Conservation (phyloP, 2,113 vertebrate genomes). For the Oophaga pumilio region DNA sequence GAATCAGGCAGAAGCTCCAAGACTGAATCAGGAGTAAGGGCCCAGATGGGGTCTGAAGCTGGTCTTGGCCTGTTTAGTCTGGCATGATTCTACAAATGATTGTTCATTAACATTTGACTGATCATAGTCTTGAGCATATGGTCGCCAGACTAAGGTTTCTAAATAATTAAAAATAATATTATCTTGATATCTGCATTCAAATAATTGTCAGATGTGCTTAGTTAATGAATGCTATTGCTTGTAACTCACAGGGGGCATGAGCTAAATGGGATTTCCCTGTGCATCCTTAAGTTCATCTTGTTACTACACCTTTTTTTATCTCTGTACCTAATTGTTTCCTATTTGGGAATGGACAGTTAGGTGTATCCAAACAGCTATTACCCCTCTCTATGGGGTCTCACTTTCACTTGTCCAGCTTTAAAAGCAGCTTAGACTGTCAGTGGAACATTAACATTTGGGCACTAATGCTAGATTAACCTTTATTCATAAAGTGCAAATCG, state of each 20-base stretch:
- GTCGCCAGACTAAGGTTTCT: background rate
- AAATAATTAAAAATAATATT: background rate
- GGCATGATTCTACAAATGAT: too few relatives aligned
- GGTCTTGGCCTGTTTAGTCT: too few relatives aligned
- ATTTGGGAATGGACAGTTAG: conserved; percentile 67
- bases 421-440: conserved; percentile 83
- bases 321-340: conserved; percentile 55
- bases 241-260: background rate
- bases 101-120: too few relatives aligned
- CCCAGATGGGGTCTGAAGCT: too few relatives aligned
- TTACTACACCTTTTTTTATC: conserved; percentile 50
- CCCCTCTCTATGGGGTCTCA: conserved; percentile 61
- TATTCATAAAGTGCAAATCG: conserved; percentile 82
- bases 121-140: too few relatives aligned
- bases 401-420: conserved; percentile 83
- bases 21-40: too few relatives aligned
- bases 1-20: too few relatives aligned
- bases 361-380: conserved; percentile 62
- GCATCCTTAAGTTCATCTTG: conserved; percentile 30
- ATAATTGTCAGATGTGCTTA: background rate
- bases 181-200: background rate
- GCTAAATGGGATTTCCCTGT: conserved; percentile 5
- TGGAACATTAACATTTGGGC: conserved; percentile 85
- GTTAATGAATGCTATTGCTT: background rate
- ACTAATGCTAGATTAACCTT: conserved; percentile 81